phyloP scores from a whole-genome alignment of 2,888 invertebrate species.

The Cheilosia vulpina region DNA sequence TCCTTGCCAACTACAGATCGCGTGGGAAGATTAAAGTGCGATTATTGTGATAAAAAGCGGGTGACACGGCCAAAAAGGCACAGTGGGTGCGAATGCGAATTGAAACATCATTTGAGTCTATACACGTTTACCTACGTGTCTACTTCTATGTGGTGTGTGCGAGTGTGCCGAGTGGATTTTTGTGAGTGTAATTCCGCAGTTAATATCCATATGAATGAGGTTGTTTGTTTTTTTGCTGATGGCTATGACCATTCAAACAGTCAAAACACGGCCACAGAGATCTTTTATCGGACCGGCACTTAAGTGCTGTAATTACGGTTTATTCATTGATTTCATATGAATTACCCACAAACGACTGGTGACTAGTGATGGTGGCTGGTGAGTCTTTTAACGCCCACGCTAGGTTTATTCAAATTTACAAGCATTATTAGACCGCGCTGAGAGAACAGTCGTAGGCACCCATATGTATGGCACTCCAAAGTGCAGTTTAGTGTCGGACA shows the following conservation, averaged over 20 bases:
- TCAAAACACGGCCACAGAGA: constrained; percentile 44
- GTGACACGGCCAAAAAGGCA: constrained; percentile 30
- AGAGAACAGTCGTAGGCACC: background rate
- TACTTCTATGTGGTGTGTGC: background rate
- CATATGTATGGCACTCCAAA: constrained; percentile 30
- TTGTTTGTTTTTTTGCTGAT: constrained; percentile 31
- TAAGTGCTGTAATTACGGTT: constrained; percentile 69
- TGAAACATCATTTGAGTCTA: constrained; percentile 65
- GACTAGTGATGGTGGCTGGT: background rate
- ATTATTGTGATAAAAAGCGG: constrained; percentile 68
- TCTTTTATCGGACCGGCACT: constrained; percentile 57
- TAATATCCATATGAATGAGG: constrained; percentile 17
- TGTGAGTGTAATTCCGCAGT: background rate
- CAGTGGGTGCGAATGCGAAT: constrained; percentile 61
- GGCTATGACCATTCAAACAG: constrained; percentile 22
- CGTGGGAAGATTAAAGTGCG: constrained; percentile 74
- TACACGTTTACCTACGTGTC: background rate
- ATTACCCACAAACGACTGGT: constrained; percentile 38
- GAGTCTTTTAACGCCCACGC: constrained; percentile 46
- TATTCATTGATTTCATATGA: constrained; percentile 71
- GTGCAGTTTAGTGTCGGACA: constrained; percentile 71
- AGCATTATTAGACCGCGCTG: background rate
- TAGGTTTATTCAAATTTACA: constrained; percentile 34
- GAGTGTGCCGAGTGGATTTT: background rate
- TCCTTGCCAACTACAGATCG: constrained; percentile 74